A percentile compares a stretch with the other conserved stretches of the same genome.
These are phyloP conservation scores for Butorides virescens DNA, from an alignment of 2,113 vertebrate species.

Conservation along the genomic window DNA sequence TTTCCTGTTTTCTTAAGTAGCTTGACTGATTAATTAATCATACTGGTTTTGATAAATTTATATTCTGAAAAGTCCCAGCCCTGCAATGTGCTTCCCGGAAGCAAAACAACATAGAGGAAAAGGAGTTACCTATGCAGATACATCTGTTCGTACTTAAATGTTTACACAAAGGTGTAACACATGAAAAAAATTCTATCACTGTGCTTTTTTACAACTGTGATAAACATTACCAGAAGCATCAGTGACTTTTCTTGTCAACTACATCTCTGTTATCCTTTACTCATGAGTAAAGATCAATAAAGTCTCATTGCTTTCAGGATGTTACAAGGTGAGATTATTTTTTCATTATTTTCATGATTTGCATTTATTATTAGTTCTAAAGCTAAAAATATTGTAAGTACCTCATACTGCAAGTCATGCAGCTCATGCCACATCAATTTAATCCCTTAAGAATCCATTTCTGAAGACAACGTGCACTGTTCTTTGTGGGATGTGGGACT, in stretches of 20 bases:
- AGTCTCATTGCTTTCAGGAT: background rate
- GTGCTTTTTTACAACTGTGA: background rate
- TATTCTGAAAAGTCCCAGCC: background rate
- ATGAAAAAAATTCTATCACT: background rate
- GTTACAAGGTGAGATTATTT: background rate
- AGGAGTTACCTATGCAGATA: background rate
- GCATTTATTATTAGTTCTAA: background rate
- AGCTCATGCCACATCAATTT: background rate
- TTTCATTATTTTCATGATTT: background rate
- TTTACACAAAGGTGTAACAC: background rate
- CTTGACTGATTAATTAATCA: slow-evolving; percentile 64
- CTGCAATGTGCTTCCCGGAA: background rate
- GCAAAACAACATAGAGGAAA: background rate
- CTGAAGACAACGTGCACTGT: background rate
- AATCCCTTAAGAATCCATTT: background rate
- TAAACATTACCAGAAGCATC: background rate
- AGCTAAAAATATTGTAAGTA: background rate
- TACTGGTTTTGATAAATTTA: slow-evolving; percentile 20
- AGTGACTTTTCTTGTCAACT: background rate
- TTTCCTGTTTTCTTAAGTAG: slow-evolving; percentile 1
- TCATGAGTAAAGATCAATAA: background rate
- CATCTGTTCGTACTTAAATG: background rate
- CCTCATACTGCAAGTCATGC: background rate
- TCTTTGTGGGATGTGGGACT: background rate
- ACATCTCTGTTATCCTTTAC: background rate